Evolutionary conservation across 2,888 invertebrate genomes (phyloP), one percentile per base, ranked within the genome.

Genomic region (Ptychoptera contaminata): DNA sequence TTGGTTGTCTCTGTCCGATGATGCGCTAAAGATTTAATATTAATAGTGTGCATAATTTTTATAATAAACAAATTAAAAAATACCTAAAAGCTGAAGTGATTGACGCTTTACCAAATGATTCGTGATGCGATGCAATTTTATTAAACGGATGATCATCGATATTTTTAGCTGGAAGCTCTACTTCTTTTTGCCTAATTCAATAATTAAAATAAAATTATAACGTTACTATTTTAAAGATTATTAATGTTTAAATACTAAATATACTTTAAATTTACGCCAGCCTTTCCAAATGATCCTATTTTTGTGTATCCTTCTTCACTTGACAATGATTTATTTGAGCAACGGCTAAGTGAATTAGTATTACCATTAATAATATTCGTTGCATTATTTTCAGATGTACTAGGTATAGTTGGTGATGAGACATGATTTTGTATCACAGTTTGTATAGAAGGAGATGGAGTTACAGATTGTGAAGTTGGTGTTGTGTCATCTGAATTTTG

Each of bases 1-100:
- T 58, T 73, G 72, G 57, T 59, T 65, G 59, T 72, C 72, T 75
- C 61, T 76, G 69, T 55, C 75, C 69, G 63, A 63, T 49, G 62
- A 60, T 56, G 63, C 60, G 58, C 65, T 66, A 42, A 31, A 14
- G 38, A 40, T 43, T 16, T 14, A 43, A 38, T 16, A 40, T 16
- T 30, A 42, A 42, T 30, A 29, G 14, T 36, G 35, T 15, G 12
- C 16, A 16, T n/a, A 40, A 15, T 30, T 43, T 23, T 10, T 12
- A 67, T 47, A 56, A 62, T 54, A 53, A 55, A 40, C 53, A 56
- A 48, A 8, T 32, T 7, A 9, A 11, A 11, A 2, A 32, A 47
- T 54, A 65, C 65, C 65, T 65, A 49, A 63, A 58, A 16, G 62
- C 60, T 34, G 65, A 65, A 54, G 64, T 64, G 51, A 66, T 61